Evolutionary conservation across 2,888 invertebrate genomes (phyloP), one percentile per base, ranked within the genome.

Genomic region (Heliconius aoede): DNA sequence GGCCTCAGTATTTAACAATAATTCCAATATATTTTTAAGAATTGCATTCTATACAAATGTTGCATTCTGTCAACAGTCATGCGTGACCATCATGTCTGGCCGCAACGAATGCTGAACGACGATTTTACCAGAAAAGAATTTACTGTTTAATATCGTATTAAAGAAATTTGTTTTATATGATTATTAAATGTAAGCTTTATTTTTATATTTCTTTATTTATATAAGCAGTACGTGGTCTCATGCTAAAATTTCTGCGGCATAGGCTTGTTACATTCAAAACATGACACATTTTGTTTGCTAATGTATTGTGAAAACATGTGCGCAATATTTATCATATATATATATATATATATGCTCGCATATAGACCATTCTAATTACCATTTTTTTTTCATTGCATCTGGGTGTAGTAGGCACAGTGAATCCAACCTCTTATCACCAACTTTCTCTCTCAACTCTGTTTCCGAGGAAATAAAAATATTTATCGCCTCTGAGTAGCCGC

Each of bases 11-110:
- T 55, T 55, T 55, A 55, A n/a, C 8, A 55, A 55, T 55, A 55
- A n/a, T n/a, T n/a, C n/a, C 55, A 55, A 55, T 55, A n/a, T 55
- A 11, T 60, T 60, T 60, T 60, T 13, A 60, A 26, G n/a, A 36
- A 65, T 65, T 40, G 32, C 15, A 24, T 36, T 15, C 65, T 65
- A 30, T 72, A 60, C 21, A 72, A 58, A n/a, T 11, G 60, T 36
- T 60, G 58, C 26, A 60, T 60, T 72, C 60, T 72, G 72, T 60
- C 72, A 72, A 72, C 26, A n/a, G 72, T 72, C 24, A 72, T 72
- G 60, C 72, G 58, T 72, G 60, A 72, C 72, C 26, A 9, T 71
- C 62, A 8, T 58, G 55, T 64, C 64, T 62, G 46, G 32, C 71
- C 71, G 62, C 21, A 55, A 21, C 75, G 51, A 75, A 75, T 71